phyloP scores from a whole-genome alignment of 2,888 invertebrate species.

The Chydorus sphaericus region DNA sequence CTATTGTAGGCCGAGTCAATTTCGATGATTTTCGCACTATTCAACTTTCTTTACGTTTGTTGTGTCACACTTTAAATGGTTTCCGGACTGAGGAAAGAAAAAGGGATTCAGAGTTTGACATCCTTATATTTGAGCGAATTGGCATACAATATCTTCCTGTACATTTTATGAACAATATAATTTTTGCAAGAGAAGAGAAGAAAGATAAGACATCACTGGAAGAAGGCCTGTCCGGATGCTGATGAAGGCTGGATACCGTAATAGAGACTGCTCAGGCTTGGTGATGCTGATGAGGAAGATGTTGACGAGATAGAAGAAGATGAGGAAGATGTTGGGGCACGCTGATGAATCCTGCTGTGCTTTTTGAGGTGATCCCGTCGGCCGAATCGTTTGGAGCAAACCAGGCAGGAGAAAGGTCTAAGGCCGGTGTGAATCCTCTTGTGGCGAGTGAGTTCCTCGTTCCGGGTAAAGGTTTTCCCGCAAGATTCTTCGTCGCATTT shows the following conservation, averaged over 20 bases:
- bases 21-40: not conserved
- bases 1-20: too few relatives aligned
- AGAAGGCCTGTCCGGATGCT: not conserved
- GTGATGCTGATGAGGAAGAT: not conserved
- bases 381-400: conserved; percentile 85
- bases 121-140: too few relatives aligned
- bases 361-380: conserved; percentile 89
- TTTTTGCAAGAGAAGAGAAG: too few relatives aligned
- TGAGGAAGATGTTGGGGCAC: conserved; percentile 11
- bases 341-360: conserved; percentile 67
- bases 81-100: not conserved
- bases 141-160: too few relatives aligned
- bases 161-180: too few relatives aligned
- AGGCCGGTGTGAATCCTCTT: conserved; percentile 77
- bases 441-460: conserved; percentile 83
- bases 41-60: not conserved
- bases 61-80: not conserved
- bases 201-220: not conserved
- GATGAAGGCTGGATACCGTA: not conserved
- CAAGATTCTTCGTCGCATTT: conserved; percentile 72
- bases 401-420: conserved; percentile 67
- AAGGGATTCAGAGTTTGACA: not conserved
- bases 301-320: not conserved
- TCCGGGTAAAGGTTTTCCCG: conserved; percentile 78
- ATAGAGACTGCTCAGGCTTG: not conserved